These are phyloP conservation scores for Pangasianodon gigas DNA, from an alignment of 2,113 vertebrate species.

Conservation along the genomic window DNA sequence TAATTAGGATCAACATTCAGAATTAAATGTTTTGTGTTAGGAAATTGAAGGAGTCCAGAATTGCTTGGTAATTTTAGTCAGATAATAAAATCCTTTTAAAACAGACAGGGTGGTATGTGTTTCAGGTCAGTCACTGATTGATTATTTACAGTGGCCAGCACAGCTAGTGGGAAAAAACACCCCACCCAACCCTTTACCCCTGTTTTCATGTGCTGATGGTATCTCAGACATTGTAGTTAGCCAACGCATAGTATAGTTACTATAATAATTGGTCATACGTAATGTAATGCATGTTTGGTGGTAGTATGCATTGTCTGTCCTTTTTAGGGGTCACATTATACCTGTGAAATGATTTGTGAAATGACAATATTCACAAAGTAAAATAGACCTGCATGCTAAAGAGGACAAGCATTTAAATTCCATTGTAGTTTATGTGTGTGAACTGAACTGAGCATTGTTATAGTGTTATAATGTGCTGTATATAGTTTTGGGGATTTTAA, in stretches of 20 bases:
- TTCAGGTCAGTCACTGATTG: neutral
- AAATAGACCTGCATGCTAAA: neutral
- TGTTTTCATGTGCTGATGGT: neutral
- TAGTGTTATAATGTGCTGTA: neutral
- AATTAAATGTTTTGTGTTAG: neutral
- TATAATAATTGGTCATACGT: neutral
- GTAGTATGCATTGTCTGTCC: neutral
- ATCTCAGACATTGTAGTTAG: neutral
- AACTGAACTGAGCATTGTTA: neutral
- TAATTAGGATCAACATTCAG: slow-evolving; percentile 13
- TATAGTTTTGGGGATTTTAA: neutral
- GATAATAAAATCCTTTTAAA: neutral
- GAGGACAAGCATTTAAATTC: neutral
- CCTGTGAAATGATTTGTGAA: neutral
- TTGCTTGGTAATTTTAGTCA: neutral
- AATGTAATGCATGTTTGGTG: neutral
- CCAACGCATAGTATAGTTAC: neutral
- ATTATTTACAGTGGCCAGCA: neutral
- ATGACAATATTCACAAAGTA: neutral
- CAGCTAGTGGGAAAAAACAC: neutral
- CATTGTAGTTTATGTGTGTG: neutral
- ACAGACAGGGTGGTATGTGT: neutral
- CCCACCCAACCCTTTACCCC: neutral
- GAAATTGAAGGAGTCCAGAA: neutral
- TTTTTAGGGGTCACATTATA: neutral